Base-by-base conservation (phyloP, 1,140 invertebrate genomes). In the Apolygus lucorum region DNA sequence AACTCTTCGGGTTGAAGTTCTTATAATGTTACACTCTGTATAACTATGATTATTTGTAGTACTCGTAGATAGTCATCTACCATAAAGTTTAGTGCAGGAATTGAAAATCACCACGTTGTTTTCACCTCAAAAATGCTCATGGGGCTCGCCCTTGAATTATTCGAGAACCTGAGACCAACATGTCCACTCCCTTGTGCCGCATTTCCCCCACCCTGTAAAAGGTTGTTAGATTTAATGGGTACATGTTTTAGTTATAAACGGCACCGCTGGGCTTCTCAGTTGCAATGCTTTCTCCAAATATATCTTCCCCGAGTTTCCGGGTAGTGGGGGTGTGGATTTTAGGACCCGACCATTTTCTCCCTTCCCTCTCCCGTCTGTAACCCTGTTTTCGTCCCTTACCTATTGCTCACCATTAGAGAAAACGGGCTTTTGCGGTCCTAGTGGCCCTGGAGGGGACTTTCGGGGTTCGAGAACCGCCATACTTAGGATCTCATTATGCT, bases 141-240 rank as follows among this genome's bases (percentile, higher is more conserved):
- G 34, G 34, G 34, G n/a, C n/a, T n/a, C 17, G 34, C 34, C 34
- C 17, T 42, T 42, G 34, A 42, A 42, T 42, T 42, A 42, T 42
- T 42, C 17, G 34, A 17, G 4, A 8, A 8, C 17, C 4, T 4
- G 34, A 42, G 34, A 42, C 34, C 34, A 17, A 8, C 34, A 17
- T 42, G 34, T 42, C 34, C 34, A 42, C 34, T 42, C 34, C 34
- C 34, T 42, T 4, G 4, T 42, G 34, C 4, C 4, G 4, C 34
- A 17, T 42, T 8, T 42, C 34, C 34, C 34, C 34, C 34, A 8
- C 11, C 54, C 22, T 59, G 8, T 11, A 4, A 59, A 59, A 59
- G 22, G 54, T 21, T 59, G 54, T 59, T 59, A 59, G 54, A 59
- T 59, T 59, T 59, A 59, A 59, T 59, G 54, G 54, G 54, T 59